Evolutionary conservation across 2,113 vertebrate species (phyloP), one percentile per base, ranked within the genome.

Genomic region (Tenebrosternarchus preto): DNA sequence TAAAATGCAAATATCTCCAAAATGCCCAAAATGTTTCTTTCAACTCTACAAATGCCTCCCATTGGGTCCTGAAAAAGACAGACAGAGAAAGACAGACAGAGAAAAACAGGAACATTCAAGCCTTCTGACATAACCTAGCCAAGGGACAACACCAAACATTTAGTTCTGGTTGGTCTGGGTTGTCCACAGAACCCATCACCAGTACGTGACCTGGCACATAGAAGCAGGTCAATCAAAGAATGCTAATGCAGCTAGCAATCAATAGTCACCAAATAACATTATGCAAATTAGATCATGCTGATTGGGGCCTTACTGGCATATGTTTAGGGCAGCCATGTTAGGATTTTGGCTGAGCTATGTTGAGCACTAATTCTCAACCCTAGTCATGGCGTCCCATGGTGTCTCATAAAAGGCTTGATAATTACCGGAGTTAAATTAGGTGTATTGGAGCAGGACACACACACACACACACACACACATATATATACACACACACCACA

Each of bases 351-450:
- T 8, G 56, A 59, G 56, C 56, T 2, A 59, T 22, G 16, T n/a
- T 12, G 8, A 36, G 64, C 20, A 36, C 31, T 22, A 39, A n/a
- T 39, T 39, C 7, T 67, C 7, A 36, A 31, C 33, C 17, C 33
- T 36, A 22, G 33, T 68, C 64, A 20, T 68, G 19, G 64, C 20
- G 15, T 36, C 19, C 64, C 33, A 68, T 22, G 64, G 19, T 66
- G 63, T 7, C 5, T 66, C 63, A 66, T 66, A 8, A 20, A 66
- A 31, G 17, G 16, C 6, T 20, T 33, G 29, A 66, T 66, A 66
- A 66, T 66, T 66, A 66, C 8, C 29, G 6, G 63, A 33, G 19
- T 33, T 15, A 66, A 66, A 66, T 66, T 33, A 66, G 63, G 29
- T 66, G 63, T 33, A 3, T 33, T 33, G 27, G 63, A 20, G 19